Evolutionary conservation across 2,113 vertebrate species (phyloP).

Genomic region (Heterocephalus glaber): DNA sequence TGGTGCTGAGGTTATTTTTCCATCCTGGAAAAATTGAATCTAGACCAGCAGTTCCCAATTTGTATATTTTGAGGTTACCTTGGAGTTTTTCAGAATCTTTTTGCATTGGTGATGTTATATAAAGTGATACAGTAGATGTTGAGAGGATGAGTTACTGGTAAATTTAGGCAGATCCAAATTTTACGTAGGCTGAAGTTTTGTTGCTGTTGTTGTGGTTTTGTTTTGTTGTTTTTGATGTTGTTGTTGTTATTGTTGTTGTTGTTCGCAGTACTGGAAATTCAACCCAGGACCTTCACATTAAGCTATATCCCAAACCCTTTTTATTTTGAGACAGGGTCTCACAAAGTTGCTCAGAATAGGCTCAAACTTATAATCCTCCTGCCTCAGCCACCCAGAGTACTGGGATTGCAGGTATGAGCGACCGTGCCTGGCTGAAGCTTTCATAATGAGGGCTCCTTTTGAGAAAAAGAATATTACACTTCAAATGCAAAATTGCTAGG

Average conservation of each 20-base stretch:
- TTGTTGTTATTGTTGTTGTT: not conserved
- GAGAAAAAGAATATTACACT: conserved; percentile 14
- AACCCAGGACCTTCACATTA: not conserved
- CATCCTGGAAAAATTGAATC: not conserved
- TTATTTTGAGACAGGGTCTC: not conserved
- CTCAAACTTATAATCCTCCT: not conserved
- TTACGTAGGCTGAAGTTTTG: conserved; percentile 8
- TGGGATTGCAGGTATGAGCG: not conserved
- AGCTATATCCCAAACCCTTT: not conserved
- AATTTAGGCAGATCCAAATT: not conserved
- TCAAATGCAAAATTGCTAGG: not conserved
- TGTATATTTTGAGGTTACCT: not conserved
- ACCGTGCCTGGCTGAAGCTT: not conserved
- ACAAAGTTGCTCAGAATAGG: not conserved
- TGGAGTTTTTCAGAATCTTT: conserved; percentile 14
- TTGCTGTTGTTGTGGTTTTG: not conserved
- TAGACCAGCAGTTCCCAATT: not conserved
- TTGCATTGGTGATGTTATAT: not conserved
- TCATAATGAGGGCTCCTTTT: not conserved
- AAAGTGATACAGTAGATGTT: not conserved
- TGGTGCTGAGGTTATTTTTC: not conserved
- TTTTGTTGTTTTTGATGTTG: not conserved
- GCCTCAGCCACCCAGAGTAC: not conserved
- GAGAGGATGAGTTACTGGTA: not conserved
- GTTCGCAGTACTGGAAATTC: not conserved